Conservation (phyloP, 2,113 vertebrate species). For the Brachyistius frenatus region DNA sequence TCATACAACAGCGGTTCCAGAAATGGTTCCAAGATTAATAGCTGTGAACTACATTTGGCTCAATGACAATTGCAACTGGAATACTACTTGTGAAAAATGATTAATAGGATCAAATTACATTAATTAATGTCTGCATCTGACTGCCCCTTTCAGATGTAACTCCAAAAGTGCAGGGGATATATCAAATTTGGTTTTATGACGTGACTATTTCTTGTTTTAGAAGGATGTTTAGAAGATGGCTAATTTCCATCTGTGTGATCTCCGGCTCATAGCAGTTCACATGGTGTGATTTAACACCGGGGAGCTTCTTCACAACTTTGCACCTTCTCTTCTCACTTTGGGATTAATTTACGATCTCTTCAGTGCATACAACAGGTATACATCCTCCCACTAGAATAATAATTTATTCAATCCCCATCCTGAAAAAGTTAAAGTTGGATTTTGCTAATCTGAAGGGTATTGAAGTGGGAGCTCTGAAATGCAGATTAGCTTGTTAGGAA, state of each 20-base stretch:
- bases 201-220: no score
- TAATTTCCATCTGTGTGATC: conserved; percentile 8
- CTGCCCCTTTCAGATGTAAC: no score
- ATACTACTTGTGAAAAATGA: no score
- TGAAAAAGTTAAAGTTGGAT: not conserved
- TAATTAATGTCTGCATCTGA: no score
- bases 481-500: conserved; percentile 22
- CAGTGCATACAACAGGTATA: not conserved
- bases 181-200: not conserved
- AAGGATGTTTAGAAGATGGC: not conserved
- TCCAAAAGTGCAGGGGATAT: not conserved
- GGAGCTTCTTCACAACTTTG: conserved; percentile 28
- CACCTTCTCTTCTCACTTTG: not conserved
- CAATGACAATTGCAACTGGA: no score
- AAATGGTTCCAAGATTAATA: no score
- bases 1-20: no score
- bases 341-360: conserved; percentile 9
- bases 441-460: conserved; percentile 6
- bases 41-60: no score
- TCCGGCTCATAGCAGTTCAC: not conserved
- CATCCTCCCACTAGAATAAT: not conserved
- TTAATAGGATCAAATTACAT: no score
- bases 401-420: conserved; percentile 12
- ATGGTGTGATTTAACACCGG: conserved; percentile 1
- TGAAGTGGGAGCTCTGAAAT: not conserved